Evolutionary conservation across 2,888 invertebrate genomes (phyloP).

Genomic region (Eristalis pertinax): DNA sequence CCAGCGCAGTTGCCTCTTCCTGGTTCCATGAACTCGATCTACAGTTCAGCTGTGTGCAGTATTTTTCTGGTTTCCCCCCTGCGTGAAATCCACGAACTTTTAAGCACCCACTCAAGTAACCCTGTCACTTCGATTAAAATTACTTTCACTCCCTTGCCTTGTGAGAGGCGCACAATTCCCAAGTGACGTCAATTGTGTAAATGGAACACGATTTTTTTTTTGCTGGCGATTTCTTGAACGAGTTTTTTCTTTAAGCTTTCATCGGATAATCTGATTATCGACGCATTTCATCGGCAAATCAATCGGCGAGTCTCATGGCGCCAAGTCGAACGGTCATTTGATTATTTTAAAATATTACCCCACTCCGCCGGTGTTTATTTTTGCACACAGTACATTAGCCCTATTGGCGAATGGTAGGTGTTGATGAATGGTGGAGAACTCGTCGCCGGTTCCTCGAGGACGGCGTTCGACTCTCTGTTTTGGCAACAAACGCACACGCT

Average conservation of each 20-base stretch:
- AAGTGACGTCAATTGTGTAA: slow-evolving; percentile 23
- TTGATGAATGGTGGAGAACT: not conserved
- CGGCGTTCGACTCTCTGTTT: not conserved
- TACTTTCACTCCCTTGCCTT: not conserved
- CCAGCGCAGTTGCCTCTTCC: too few species aligned
- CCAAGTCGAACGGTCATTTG: slow-evolving; percentile 19
- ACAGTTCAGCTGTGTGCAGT: too few species aligned
- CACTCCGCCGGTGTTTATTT: slow-evolving; percentile 4
- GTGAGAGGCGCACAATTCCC: not conserved
- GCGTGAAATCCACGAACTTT: not conserved
- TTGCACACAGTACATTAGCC: slow-evolving; percentile 32
- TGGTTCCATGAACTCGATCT: too few species aligned
- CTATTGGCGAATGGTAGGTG: slow-evolving; percentile 3
- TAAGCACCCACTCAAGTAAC: not conserved
- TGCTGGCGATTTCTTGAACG: not conserved
- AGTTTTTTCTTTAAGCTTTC: not conserved
- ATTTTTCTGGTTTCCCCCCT: not conserved
- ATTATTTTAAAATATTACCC: slow-evolving; percentile 25
- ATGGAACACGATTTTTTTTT: not conserved
- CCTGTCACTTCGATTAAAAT: not conserved
- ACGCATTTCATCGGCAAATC: not conserved
- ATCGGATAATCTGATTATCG: not conserved
- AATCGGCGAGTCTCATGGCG: slow-evolving; percentile 31
- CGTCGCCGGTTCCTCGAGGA: not conserved
- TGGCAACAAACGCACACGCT: not conserved